These are phyloP conservation scores for Meiosimyza platycephala DNA, from an alignment of 2,888 invertebrate species.

Conservation along the genomic window DNA sequence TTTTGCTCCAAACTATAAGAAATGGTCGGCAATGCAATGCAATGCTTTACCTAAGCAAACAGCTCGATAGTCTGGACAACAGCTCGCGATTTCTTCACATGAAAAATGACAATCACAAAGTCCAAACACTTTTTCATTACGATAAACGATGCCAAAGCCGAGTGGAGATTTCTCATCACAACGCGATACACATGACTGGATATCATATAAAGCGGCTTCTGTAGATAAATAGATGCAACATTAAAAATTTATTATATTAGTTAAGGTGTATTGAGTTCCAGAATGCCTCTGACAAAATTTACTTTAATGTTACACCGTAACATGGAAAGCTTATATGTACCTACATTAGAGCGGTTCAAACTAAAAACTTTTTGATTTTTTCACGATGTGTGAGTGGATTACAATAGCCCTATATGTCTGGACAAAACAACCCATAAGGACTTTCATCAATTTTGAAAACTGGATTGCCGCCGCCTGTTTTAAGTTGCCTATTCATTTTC, in stretches of 20 bases:
- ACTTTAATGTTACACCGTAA: too few relatives aligned
- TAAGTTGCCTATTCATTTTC: too few relatives aligned
- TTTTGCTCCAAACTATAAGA: too few relatives aligned
- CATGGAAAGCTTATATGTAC: too few relatives aligned
- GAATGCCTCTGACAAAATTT: neutral
- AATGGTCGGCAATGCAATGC: too few relatives aligned
- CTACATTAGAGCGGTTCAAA: too few relatives aligned
- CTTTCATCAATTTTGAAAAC: too few relatives aligned
- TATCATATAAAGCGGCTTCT: slow-evolving; percentile 56
- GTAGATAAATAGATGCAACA: neutral
- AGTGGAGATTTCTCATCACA: slow-evolving; percentile 60
- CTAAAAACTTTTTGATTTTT: too few relatives aligned
- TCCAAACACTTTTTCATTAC: slow-evolving; percentile 47
- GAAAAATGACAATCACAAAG: slow-evolving; percentile 72
- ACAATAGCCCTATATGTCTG: too few relatives aligned
- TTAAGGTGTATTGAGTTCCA: neutral
- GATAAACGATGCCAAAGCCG: slow-evolving; percentile 38
- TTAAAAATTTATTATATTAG: neutral
- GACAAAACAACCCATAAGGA: too few relatives aligned
- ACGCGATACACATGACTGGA: slow-evolving; percentile 70
- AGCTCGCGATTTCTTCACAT: slow-evolving; percentile 71
- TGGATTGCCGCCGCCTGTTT: too few relatives aligned
- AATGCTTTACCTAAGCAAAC: slow-evolving; percentile 69
- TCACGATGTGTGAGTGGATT: too few relatives aligned
- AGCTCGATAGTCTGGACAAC: slow-evolving; percentile 77